Conservation (phyloP, 2,797 vertebrate species). For the Kryptopterus vitreolus region DNA sequence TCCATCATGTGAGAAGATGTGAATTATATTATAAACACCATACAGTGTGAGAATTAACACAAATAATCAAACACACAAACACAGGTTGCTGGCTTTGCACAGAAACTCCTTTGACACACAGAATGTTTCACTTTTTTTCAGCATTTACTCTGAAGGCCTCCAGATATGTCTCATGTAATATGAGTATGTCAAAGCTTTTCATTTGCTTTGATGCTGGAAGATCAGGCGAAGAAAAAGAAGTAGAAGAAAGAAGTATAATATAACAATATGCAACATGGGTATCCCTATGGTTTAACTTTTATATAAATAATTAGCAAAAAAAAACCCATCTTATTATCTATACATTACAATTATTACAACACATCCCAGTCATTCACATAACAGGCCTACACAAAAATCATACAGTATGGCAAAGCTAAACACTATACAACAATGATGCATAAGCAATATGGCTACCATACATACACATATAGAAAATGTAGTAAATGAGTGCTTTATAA, state of each 20-base stretch:
- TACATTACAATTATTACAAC: slow-evolving; percentile 55
- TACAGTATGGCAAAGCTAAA: slow-evolving; percentile 66
- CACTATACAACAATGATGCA: slow-evolving; percentile 65
- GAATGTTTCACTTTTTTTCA: slow-evolving; percentile 14
- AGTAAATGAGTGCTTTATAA: slow-evolving; percentile 72
- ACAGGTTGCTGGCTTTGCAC: slow-evolving; percentile 39
- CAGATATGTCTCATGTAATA: slow-evolving; percentile 27
- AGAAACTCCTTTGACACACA: slow-evolving; percentile 40
- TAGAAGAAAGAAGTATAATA: slow-evolving; percentile 53
- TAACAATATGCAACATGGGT: slow-evolving; percentile 53
- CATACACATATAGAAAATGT: slow-evolving; percentile 75
- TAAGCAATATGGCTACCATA: slow-evolving; percentile 69
- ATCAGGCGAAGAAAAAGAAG: slow-evolving; percentile 59
- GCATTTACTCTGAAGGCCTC: slow-evolving; percentile 31
- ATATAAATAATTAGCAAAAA: slow-evolving; percentile 82
- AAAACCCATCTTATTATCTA: slow-evolving; percentile 27
- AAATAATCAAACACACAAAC: slow-evolving; percentile 49
- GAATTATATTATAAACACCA: neutral
- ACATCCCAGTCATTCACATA: slow-evolving; percentile 66
- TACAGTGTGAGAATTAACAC: slow-evolving; percentile 28
- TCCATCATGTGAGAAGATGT: slow-evolving; percentile 59
- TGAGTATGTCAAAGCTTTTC: slow-evolving; percentile 35
- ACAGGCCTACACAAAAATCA: slow-evolving; percentile 61
- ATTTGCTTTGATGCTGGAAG: slow-evolving; percentile 54
- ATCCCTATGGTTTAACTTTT: slow-evolving; percentile 60